These are phyloP conservation scores for Pandemis cinnamomeana DNA, from an alignment of 2,888 invertebrate species.

Conservation along the genomic window DNA sequence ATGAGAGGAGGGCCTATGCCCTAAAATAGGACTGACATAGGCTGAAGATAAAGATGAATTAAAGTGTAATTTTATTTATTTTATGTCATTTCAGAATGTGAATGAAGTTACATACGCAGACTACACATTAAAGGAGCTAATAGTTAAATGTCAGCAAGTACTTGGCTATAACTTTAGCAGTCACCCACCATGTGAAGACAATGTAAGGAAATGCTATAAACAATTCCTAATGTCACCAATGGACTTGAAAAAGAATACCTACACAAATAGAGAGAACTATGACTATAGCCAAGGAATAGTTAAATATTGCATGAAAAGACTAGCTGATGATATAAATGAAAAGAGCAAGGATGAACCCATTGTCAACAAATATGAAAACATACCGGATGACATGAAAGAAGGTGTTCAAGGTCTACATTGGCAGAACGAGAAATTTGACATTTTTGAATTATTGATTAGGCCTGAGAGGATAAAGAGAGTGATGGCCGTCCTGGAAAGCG, in stretches of 20 bases:
- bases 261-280: conserved; percentile 66
- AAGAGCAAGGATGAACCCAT: conserved; percentile 68
- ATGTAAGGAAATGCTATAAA: conserved; percentile 67
- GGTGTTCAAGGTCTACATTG: conserved; percentile 70
- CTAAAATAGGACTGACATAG: too few relatives aligned
- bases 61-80: not conserved
- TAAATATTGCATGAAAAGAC: conserved; percentile 72
- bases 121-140: conserved; percentile 58
- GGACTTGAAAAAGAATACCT: conserved; percentile 64
- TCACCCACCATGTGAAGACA: conserved; percentile 70
- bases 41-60: too few relatives aligned
- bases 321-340: conserved; percentile 68
- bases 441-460: conserved; percentile 69
- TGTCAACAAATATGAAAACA: conserved; percentile 63
- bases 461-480: conserved; percentile 78
- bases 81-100: conserved; percentile 70
- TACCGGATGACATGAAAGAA: conserved; percentile 67
- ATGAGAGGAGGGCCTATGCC: too few relatives aligned
- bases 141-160: conserved; percentile 70
- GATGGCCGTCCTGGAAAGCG: conserved; percentile 76
- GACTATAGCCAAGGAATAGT: conserved; percentile 67
- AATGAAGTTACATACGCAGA: conserved; percentile 66
- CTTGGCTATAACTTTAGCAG: conserved; percentile 66
- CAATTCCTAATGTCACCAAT: conserved; percentile 69
- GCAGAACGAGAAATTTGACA: conserved; percentile 75